Evolutionary conservation across 2,113 vertebrate genomes (phyloP), one percentile per base, ranked within the genome.

Genomic region (Seriola quinqueradiata): DNA sequence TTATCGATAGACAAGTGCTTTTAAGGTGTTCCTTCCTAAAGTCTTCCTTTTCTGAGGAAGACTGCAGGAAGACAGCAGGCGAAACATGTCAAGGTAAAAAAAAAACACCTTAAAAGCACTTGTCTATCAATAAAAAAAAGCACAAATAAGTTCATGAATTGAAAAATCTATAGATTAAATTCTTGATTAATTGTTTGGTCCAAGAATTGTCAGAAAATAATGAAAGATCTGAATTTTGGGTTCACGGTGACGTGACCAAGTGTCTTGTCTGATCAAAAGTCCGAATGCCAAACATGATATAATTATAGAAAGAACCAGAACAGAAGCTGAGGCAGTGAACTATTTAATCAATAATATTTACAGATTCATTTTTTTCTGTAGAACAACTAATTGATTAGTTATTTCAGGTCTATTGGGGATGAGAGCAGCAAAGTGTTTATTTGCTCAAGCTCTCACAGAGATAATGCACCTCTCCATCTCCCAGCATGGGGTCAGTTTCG

Each of bases 401-500:
- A 9, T 54, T 55, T 67, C 4, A 59, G 54, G 50, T 66, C 25
- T 32, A 1, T 16, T 12, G 7, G 52, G 34, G 54, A 65, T 38
- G 34, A 10, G 40, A 13, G 32, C 61, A 59, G 77, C 65, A 10
- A 83, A 87, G 58, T 77, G 80, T 82, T 83, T 77, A 36, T 79
- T 82, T 81, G 68, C 68, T 61, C 4, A 8, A 12, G 54, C 73
- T 73, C 59, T 87, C 9, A 10, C 40, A 13, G 46, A 75, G 77
- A 88, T 89, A 87, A 87, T 65, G 60, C 77, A 21, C 73, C 86
- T 89, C 85, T 81, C 36, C 67, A 68, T 82, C 73, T 82, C 91
- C 50, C 92, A 93, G 87, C 91, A 93, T 91, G 93, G 73, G 89
- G 90, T 90, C 70, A 72, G 63, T 83, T 67, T 70, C 3, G 13